These are phyloP conservation scores for Ahaetulla prasina DNA, from an alignment of 2,113 vertebrate genomes.

Conservation along the genomic window DNA sequence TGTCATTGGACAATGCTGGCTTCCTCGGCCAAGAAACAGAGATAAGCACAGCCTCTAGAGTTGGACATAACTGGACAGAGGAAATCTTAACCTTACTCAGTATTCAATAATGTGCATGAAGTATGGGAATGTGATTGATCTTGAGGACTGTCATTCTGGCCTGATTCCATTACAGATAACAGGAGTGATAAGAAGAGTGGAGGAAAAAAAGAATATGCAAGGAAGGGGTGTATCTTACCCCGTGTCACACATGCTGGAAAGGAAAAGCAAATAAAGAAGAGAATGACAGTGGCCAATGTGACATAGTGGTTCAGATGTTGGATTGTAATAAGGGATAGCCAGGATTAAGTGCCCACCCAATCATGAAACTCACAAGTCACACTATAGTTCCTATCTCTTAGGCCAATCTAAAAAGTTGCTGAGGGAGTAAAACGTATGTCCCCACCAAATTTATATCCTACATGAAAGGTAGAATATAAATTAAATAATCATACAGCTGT, in stretches of 20 bases:
- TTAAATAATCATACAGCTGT: not conserved
- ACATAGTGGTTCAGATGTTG: not conserved
- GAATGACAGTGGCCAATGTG: not conserved
- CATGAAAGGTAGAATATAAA: not conserved
- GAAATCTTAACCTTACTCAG: not conserved
- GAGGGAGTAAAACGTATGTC: not conserved
- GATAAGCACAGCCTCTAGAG: not conserved
- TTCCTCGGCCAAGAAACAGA: not conserved
- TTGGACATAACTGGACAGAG: not conserved
- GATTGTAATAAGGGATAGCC: not conserved
- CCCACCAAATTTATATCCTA: not conserved
- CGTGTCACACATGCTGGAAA: not conserved
- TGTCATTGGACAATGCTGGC: too few relatives aligned
- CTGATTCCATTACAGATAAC: not conserved
- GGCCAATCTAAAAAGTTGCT: not conserved
- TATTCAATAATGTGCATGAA: not conserved
- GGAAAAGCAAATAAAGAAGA: not conserved
- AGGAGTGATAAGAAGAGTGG: not conserved
- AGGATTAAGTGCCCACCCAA: not conserved
- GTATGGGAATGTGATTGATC: not conserved
- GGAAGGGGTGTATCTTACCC: not conserved
- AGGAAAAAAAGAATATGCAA: not conserved
- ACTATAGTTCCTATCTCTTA: not conserved
- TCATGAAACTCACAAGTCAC: not conserved
- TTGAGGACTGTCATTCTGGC: not conserved